These are phyloP conservation scores for Cheirogaleus medius DNA, from an alignment of 2,113 vertebrate genomes.

Conservation along the genomic window DNA sequence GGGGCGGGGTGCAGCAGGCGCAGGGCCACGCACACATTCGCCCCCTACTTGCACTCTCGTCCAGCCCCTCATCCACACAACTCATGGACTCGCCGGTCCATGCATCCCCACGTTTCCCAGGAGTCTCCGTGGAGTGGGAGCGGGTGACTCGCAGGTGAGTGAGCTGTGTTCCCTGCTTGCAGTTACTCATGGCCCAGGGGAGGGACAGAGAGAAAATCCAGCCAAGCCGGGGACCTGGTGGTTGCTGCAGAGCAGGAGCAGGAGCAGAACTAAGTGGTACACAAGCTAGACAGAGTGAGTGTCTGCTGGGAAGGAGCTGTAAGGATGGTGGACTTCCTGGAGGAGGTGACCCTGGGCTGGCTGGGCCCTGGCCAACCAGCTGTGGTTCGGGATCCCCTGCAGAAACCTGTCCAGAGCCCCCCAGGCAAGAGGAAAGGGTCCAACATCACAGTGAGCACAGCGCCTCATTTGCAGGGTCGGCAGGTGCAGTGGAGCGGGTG, in stretches of 20 bases:
- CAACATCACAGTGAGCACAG: accelerated
- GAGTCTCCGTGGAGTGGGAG: background rate
- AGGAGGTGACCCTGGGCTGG: background rate
- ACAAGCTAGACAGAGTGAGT: accelerated
- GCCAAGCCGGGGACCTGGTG: background rate
- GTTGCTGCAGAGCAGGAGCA: no score
- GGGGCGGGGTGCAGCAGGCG: background rate
- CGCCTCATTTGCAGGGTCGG: background rate
- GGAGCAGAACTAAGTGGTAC: accelerated
- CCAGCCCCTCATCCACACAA: background rate
- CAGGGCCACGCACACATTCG: background rate
- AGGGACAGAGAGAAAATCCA: background rate
- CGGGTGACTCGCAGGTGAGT: background rate
- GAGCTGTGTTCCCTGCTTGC: background rate
- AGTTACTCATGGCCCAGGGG: background rate
- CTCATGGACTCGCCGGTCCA: no score
- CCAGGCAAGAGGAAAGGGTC: background rate
- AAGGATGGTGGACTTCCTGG: background rate
- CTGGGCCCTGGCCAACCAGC: background rate
- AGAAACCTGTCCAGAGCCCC: background rate
- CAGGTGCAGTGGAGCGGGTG: background rate
- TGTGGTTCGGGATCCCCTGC: background rate
- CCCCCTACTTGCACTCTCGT: accelerated
- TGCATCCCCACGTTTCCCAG: background rate
- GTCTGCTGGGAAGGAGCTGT: background rate